Conservation (phyloP, 2,797 vertebrate genomes). For the Xenentodon cancila region DNA sequence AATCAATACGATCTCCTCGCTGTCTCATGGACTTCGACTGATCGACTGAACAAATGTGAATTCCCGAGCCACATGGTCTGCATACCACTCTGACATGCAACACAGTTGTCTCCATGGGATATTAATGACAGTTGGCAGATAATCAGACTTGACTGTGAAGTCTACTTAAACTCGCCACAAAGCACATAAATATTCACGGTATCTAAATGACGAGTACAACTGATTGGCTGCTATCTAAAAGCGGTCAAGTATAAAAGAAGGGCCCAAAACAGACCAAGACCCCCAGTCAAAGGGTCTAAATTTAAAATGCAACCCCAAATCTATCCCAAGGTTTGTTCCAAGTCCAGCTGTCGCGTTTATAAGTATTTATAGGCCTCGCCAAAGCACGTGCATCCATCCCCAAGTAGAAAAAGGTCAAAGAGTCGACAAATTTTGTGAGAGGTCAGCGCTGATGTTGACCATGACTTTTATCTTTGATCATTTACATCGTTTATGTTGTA, state of each 20-base stretch:
- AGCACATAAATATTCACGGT: slow-evolving; percentile 31
- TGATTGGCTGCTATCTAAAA: slow-evolving; percentile 32
- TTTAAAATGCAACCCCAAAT: slow-evolving; percentile 64
- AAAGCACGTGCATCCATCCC: slow-evolving; percentile 62
- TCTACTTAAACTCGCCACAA: slow-evolving; percentile 25
- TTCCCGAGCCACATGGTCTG: slow-evolving; percentile 51
- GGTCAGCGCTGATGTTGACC: slow-evolving; percentile 43
- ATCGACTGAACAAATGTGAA: slow-evolving; percentile 54
- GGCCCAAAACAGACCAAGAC: slow-evolving; percentile 38
- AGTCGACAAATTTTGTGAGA: slow-evolving; percentile 34
- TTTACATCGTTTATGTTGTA: no score
- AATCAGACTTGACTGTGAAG: slow-evolving; percentile 4
- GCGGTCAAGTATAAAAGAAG: slow-evolving; percentile 35
- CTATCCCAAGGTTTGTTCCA: slow-evolving; percentile 47
- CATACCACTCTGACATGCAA: slow-evolving; percentile 59
- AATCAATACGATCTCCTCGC: slow-evolving; percentile 1
- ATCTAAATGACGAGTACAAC: slow-evolving; percentile 46
- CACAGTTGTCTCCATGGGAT: slow-evolving; percentile 65
- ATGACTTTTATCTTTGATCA: not conserved
- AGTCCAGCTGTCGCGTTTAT: slow-evolving; percentile 69
- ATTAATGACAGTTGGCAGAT: slow-evolving; percentile 28
- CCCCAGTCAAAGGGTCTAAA: slow-evolving; percentile 67
- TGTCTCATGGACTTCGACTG: slow-evolving; percentile 39
- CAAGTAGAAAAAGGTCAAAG: slow-evolving; percentile 38
- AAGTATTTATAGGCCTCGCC: slow-evolving; percentile 73